Base-by-base conservation (phyloP, 1,140 invertebrate species). In the Zaprionus taronus region DNA sequence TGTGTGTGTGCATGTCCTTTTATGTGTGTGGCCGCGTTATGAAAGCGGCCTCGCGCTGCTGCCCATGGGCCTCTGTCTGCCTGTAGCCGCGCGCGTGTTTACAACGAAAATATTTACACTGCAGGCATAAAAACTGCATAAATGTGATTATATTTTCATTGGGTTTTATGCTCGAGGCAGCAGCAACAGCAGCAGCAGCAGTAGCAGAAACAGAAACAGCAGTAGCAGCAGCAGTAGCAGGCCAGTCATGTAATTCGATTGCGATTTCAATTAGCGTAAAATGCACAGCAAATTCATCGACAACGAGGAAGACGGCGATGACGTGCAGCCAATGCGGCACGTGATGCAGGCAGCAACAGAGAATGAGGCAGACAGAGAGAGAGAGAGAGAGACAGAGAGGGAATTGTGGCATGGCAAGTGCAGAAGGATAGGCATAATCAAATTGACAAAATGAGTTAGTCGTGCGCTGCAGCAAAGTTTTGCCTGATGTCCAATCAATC, bases 81-180 rank as follows among this genome's bases (percentile, higher is more conserved):
- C 60, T 28, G 44, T 26, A 56, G 47, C 63, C 60, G 55, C 55
- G 55, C 55, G 28, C 66, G 38, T 89, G 72, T 81, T 75, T 74
- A 72, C 81, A 81, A 69, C 72, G 55, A 85, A 82, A 90, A 90
- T 91, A 90, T 90, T 90, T 90, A 90, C 85, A 90, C 89, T 85
- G 79, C 81, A 77, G 85, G 85, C 85, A 91, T 91, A 90, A 90
- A 90, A 90, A 90, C 82, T 90, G 85, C 85, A 90, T 90, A 90
- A 90, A 90, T 90, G 85, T 90, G 85, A 90, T 90, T 90, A 90
- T 82, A 85, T 90, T 90, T 90, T 90, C 85, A 90, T 90, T 90
- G 86, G 86, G 44, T 79, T 80, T 85, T 90, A 82, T 76, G 79
- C 63, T 62, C 22, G 38, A 9, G 20, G 9, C 36, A 44, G 31